Evolutionary conservation across 2,888 invertebrate genomes (phyloP).

Genomic region (Rotaria macrura): DNA sequence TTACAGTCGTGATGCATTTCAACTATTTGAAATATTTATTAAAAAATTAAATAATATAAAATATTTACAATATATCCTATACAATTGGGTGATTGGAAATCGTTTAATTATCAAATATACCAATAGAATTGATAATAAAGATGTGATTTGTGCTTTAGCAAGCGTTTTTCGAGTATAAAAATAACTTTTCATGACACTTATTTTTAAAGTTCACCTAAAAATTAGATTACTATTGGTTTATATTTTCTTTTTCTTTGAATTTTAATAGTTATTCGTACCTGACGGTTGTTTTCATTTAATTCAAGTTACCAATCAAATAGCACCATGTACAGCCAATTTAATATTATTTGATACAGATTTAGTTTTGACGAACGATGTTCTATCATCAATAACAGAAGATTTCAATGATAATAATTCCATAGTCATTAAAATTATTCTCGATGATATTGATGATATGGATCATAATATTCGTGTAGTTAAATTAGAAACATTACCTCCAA

Average conservation of each 20-base stretch:
- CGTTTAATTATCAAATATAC: conserved; percentile 2
- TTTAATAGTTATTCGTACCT: neutral
- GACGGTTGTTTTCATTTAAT: neutral
- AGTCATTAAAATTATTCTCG: neutral
- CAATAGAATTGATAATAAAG: neutral
- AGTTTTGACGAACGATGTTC: neutral
- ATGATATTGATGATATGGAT: conserved; percentile 2
- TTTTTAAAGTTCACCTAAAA: no score
- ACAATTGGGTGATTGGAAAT: conserved; percentile 3
- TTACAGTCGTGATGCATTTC: neutral
- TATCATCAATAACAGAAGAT: neutral
- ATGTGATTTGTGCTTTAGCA: neutral
- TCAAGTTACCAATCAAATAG: neutral
- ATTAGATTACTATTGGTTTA: no score
- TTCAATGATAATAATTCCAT: neutral
- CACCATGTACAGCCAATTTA: neutral
- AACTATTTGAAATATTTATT: conserved; percentile 5
- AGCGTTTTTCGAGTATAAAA: conserved; percentile 5
- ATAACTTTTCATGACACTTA: no score
- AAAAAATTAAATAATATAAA: neutral
- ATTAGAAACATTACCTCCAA: neutral
- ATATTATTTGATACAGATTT: neutral
- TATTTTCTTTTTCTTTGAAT: neutral
- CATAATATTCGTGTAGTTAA: neutral
- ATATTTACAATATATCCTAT: conserved; percentile 1